Evolutionary conservation across 2,797 vertebrate species (phyloP).

Genomic region (Poeciliopsis gracilis): DNA sequence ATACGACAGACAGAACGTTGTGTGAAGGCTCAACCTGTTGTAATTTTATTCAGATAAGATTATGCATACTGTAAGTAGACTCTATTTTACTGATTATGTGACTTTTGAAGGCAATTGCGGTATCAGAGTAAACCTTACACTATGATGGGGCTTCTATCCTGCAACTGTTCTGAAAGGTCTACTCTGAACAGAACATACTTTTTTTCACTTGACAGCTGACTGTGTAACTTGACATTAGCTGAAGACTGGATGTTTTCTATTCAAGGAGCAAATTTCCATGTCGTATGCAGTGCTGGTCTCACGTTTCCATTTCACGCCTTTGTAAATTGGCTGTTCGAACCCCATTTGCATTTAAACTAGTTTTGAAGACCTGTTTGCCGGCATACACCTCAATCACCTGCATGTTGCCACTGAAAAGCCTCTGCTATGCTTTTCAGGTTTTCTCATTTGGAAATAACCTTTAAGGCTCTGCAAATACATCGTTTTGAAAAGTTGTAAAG

Average conservation of each 20-base stretch:
- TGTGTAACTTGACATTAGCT: neutral
- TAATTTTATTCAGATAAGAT: neutral
- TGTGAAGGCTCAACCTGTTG: no score
- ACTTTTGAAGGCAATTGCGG: neutral
- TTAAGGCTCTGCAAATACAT: neutral
- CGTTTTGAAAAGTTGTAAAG: neutral
- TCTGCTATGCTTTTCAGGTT: neutral
- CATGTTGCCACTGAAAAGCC: neutral
- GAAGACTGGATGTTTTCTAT: neutral
- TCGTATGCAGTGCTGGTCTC: neutral
- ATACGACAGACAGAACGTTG: no score
- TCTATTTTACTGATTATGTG: neutral
- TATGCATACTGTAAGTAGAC: neutral
- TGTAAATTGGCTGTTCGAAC: neutral
- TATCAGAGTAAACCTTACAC: neutral
- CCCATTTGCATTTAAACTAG: neutral
- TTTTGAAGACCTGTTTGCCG: neutral
- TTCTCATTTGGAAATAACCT: neutral
- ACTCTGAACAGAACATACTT: neutral
- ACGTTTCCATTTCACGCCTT: conserved; percentile 3
- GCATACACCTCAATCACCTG: neutral
- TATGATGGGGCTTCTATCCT: neutral
- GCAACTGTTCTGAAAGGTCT: neutral
- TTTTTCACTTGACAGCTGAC: neutral
- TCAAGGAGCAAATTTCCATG: neutral